Evolutionary conservation across 1,140 invertebrate genomes (phyloP).

Genomic region (Hylyphantes graminicola): DNA sequence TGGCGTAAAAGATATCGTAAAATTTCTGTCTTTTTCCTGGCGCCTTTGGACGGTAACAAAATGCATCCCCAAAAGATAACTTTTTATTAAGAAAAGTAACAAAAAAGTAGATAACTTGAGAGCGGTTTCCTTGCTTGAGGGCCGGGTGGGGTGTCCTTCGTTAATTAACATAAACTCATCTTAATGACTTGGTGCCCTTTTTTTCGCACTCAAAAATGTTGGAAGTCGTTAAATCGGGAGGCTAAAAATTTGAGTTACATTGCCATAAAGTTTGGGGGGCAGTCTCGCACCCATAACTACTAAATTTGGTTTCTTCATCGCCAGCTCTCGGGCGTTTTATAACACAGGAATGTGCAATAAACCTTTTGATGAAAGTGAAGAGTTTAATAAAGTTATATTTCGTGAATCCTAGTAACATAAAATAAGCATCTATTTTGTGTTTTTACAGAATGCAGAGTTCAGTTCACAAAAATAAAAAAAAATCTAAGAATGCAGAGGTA

Average conservation of each 20-base stretch:
- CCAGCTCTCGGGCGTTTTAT: conserved; percentile 8
- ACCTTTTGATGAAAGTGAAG: not conserved
- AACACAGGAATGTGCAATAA: too few species aligned
- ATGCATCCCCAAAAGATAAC: conserved; percentile 54
- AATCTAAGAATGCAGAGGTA: too few species aligned
- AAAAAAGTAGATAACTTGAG: not conserved
- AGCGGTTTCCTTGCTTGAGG: conserved; percentile 20
- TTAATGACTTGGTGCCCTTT: conserved; percentile 58
- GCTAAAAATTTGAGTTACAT: conserved; percentile 54
- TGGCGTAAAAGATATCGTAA: conserved; percentile 59
- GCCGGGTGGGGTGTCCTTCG: conserved; percentile 36
- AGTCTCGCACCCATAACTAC: conserved; percentile 20
- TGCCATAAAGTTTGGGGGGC: conserved; percentile 41
- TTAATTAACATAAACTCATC: conserved; percentile 60
- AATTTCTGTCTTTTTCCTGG: conserved; percentile 60
- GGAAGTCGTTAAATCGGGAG: conserved; percentile 40
- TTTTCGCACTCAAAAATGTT: conserved; percentile 55
- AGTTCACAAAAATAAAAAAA: too few species aligned
- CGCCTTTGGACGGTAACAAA: conserved; percentile 58
- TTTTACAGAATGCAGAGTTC: too few species aligned
- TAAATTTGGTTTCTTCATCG: conserved; percentile 54
- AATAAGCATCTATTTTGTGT: too few species aligned
- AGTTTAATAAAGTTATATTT: not conserved
- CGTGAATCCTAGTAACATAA: too few species aligned
- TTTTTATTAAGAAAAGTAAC: conserved; percentile 58